A percentile compares a stretch with the other conserved stretches of the same genome.
Evolutionary conservation across 1,140 invertebrate genomes (phyloP).

Genomic region (Bombus breviceps): DNA sequence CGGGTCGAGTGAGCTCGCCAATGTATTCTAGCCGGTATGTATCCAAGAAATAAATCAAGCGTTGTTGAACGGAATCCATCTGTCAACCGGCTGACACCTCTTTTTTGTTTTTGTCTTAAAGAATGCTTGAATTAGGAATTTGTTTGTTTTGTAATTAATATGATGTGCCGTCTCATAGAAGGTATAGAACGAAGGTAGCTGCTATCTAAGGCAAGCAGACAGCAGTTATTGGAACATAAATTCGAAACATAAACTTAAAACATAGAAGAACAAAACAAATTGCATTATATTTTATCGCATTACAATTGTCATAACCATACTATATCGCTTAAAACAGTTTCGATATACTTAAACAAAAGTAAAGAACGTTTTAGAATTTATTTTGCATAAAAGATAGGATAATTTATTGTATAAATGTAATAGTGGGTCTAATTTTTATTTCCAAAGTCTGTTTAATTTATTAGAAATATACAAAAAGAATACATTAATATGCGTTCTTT

Average conservation of each 20-base stretch:
- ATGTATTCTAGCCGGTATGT: constrained; percentile 1
- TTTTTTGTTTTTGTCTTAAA: neutral
- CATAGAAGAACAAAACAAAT: neutral
- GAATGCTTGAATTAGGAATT: neutral
- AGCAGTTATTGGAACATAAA: neutral
- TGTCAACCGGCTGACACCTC: too few relatives aligned
- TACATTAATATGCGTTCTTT: too few relatives aligned
- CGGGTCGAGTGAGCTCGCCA: neutral
- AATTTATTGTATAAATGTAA: neutral
- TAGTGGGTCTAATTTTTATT: neutral
- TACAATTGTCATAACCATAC: neutral
- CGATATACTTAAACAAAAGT: too few relatives aligned
- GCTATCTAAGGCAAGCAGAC: too few relatives aligned
- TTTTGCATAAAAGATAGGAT: neutral
- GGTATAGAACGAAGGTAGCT: neutral
- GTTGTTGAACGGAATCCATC: neutral
- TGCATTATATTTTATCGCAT: neutral
- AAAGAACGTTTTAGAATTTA: too few relatives aligned
- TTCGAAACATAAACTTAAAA: neutral
- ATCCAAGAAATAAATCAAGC: neutral
- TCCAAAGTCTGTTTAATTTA: neutral
- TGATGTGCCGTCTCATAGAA: neutral
- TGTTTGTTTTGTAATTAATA: neutral
- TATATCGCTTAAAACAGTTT: neutral
- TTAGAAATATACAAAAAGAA: neutral